A percentile compares a stretch with the other conserved stretches of the same genome.
phyloP scores from a whole-genome alignment of 2,888 invertebrate genomes.

The Thyatira batis region DNA sequence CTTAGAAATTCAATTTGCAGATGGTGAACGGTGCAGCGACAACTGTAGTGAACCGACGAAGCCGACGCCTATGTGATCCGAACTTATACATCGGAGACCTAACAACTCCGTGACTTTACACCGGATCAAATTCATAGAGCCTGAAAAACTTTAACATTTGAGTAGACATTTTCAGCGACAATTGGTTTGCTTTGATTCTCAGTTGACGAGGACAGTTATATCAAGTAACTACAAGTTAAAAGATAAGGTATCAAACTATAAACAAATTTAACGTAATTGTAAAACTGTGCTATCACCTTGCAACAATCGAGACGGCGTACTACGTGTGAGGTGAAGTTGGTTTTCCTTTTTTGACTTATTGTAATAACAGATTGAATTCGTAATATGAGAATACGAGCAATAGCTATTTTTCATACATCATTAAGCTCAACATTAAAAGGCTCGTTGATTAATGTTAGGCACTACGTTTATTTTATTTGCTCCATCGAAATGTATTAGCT shows the following conservation, averaged over 20 bases:
- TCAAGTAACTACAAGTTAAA: too few species aligned
- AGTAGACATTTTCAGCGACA: slow-evolving; percentile 1
- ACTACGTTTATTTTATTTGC: not conserved
- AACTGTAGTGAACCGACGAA: slow-evolving; percentile 33
- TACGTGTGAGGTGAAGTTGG: not conserved
- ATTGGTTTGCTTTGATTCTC: not conserved
- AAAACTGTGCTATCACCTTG: too few species aligned
- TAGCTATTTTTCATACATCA: not conserved
- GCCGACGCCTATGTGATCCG: slow-evolving; percentile 35
- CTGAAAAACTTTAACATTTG: slow-evolving; percentile 28
- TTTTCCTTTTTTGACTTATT: not conserved
- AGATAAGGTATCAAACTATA: not conserved
- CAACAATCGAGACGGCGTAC: too few species aligned
- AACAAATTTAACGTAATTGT: too few species aligned
- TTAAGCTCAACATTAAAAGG: not conserved
- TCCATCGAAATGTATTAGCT: not conserved
- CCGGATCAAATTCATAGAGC: slow-evolving; percentile 30
- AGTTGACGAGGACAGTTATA: not conserved
- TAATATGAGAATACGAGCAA: not conserved
- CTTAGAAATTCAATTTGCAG: slow-evolving; percentile 76
- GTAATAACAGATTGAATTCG: not conserved
- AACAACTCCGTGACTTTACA: slow-evolving; percentile 32
- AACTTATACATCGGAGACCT: slow-evolving; percentile 53
- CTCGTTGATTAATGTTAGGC: not conserved
- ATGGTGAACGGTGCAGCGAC: slow-evolving; percentile 50